Evolutionary conservation across 1,140 invertebrate species (phyloP).

Genomic region (Goniozus legneri): DNA sequence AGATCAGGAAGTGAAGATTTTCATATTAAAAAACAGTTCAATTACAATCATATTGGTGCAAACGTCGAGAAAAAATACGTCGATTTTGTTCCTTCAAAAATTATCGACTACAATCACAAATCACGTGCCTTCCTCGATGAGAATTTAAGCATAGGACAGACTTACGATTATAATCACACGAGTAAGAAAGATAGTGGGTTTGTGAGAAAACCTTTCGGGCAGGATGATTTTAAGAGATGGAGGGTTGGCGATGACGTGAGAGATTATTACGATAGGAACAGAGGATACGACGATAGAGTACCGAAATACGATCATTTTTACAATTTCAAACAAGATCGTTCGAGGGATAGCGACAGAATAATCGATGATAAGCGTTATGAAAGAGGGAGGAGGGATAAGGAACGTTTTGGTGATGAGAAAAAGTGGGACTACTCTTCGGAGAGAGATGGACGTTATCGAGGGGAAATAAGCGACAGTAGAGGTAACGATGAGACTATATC

Average conservation of each 20-base stretch:
- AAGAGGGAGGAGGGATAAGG: no score
- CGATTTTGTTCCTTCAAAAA: constrained; percentile 51
- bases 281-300: no score
- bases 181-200: not conserved
- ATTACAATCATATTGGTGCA: constrained; percentile 47
- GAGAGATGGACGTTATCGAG: constrained; percentile 28
- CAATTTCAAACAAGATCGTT: no score
- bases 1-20: constrained; percentile 37
- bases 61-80: constrained; percentile 23
- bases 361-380: no score
- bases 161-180: not conserved
- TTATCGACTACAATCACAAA: constrained; percentile 69
- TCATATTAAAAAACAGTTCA: constrained; percentile 43
- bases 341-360: no score
- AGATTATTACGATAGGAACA: no score
- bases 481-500: constrained; percentile 26
- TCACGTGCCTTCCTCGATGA: constrained; percentile 12
- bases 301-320: no score
- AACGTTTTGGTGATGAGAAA: no score
- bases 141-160: not conserved
- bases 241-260: no score
- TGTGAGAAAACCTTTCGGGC: no score
- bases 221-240: no score
- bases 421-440: constrained; percentile 5
- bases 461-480: constrained; percentile 20